phyloP scores from a whole-genome alignment of 1,140 invertebrate genomes.

The Grapholita molesta region DNA sequence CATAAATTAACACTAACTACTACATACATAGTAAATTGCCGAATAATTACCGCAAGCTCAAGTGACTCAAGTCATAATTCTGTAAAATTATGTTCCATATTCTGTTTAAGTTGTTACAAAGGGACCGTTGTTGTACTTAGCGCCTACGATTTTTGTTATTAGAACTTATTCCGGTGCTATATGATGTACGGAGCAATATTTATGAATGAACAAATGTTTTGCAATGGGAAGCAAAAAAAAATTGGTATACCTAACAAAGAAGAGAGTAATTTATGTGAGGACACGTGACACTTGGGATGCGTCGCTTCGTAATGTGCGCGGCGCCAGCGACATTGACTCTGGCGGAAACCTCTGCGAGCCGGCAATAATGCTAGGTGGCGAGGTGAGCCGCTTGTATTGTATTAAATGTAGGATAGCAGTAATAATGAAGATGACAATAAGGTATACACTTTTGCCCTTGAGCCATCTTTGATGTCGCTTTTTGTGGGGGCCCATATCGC shows the following conservation, averaged over 20 bases:
- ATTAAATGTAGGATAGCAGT: background rate
- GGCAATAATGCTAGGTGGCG: background rate
- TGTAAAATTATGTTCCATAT: background rate
- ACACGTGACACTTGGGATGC: constrained; percentile 4
- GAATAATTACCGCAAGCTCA: background rate
- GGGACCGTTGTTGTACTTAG: too few relatives aligned
- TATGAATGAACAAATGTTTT: background rate
- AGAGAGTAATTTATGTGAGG: constrained; percentile 1
- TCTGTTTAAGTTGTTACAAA: background rate
- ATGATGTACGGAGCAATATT: background rate
- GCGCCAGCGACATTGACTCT: background rate
- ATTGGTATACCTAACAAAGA: background rate
- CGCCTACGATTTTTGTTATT: too few relatives aligned
- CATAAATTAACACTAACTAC: background rate
- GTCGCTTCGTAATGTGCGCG: background rate
- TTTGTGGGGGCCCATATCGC: too few relatives aligned
- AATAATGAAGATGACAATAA: background rate
- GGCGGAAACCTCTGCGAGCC: background rate
- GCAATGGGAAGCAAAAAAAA: background rate
- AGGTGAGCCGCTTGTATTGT: background rate
- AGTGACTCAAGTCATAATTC: background rate
- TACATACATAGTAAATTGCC: background rate
- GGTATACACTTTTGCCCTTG: too few relatives aligned
- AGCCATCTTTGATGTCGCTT: too few relatives aligned
- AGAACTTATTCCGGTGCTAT: too few relatives aligned